Evolutionary conservation across 2,888 invertebrate species (phyloP), one percentile per base, ranked within the genome.

Genomic region (Chloroclystis v-ata): DNA sequence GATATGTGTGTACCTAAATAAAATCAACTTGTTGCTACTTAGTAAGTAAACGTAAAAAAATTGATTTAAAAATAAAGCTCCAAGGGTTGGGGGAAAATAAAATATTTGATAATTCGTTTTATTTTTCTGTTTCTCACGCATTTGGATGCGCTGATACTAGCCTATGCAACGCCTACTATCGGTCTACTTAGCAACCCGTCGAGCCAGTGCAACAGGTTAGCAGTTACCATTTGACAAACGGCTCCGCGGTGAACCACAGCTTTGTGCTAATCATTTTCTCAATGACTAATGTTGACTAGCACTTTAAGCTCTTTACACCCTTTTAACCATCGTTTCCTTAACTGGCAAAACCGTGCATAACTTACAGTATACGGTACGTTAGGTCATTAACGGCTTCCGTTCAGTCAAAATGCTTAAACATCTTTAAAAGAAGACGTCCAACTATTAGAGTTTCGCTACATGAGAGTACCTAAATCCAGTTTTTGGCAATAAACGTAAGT

Each of bases 121-220:
- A 37, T 38, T 49, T 47, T 47, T 51, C 33, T 40, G 45, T 47
- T 47, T 56, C 28, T 50, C 52, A 52, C 54, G 51, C 57, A 64
- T 63, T 66, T 59, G 55, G 54, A 59, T 61, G 59, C 59, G 49
- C 49, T 59, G 57, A 63, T 61, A 67, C 57, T 54, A 61, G 56
- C 66, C 60, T 62, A 68, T 69, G 67, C 68, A 72, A 64, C 59
- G 64, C 50, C 61, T 63, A 54, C 49, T 11, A 54, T 59, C 54
- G 71, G 67, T 78, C 72, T 72, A 78, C 72, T 76, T 78, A 73
- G 58, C 57, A 60, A 76, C 78, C 67, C 60, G 73, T 67, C 62
- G 63, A 68, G 65, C 72, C 44, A 59, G 69, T 74, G 65, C 61
- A 78, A 80, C 78, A 75, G 72, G 78, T 78, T 80, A 65, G 68